Conservation (phyloP, 2,797 vertebrate genomes). For the Brachyalestes nurse region DNA sequence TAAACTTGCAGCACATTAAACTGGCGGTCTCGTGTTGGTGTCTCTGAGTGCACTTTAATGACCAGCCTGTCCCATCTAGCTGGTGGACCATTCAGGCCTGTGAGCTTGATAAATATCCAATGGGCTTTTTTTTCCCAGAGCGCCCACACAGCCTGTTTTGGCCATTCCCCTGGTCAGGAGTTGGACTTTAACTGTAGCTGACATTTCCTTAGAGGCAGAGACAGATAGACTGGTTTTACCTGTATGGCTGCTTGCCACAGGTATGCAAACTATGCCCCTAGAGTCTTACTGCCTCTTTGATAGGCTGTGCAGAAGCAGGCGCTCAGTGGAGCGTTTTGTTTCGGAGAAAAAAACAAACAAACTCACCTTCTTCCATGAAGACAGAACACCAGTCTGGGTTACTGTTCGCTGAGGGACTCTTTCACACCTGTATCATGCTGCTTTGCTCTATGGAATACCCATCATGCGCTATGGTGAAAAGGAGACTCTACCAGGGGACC, state of each 20-base stretch:
- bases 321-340: conserved; percentile 48
- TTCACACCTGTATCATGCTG: neutral
- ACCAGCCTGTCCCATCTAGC: neutral
- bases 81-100: neutral
- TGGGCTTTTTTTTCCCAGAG: conserved; percentile 16
- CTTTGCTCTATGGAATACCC: neutral
- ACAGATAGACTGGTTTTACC: conserved; percentile 63
- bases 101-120: conserved; percentile 35
- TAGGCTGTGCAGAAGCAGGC: conserved; percentile 7
- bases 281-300: conserved; percentile 30
- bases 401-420: neutral
- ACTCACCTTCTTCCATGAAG: neutral
- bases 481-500: neutral
- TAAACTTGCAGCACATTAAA: conserved; percentile 10
- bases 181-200: neutral
- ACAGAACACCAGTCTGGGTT: neutral
- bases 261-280: conserved; percentile 70
- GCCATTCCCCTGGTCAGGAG: conserved; percentile 22
- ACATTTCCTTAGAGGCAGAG: conserved; percentile 36
- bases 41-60: conserved; percentile 19
- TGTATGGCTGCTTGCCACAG: conserved; percentile 60
- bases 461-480: conserved; percentile 25
- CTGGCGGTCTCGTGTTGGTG: neutral
- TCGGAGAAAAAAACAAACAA: no score
- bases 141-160: conserved; percentile 28